phyloP scores from a whole-genome alignment of 2,113 vertebrate species.

The Actenoides hombroni region DNA sequence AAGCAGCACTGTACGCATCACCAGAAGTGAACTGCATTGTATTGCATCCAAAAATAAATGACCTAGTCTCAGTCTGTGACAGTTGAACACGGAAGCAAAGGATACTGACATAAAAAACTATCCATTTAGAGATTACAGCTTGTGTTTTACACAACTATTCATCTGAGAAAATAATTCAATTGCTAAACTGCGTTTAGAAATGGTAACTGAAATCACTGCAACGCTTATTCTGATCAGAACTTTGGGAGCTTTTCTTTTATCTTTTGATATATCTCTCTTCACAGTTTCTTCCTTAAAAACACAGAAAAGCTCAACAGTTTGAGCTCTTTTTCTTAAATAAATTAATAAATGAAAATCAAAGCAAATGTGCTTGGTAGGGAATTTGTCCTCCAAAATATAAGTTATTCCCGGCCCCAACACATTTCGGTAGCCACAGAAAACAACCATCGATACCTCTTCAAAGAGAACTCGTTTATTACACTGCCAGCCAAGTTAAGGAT shows the following conservation, averaged over 20 bases:
- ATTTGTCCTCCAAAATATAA: background rate
- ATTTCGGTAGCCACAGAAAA: background rate
- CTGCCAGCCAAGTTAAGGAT: background rate
- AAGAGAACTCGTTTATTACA: background rate
- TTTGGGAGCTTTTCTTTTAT: background rate
- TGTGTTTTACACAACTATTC: background rate
- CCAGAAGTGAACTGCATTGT: background rate
- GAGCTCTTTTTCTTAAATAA: background rate
- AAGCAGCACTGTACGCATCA: background rate
- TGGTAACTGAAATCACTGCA: background rate
- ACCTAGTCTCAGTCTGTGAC: constrained; percentile 3
- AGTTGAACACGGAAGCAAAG: background rate
- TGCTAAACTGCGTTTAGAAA: background rate
- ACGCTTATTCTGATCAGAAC: background rate
- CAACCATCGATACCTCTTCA: fast-evolving
- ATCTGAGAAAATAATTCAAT: background rate
- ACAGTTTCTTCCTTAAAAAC: background rate
- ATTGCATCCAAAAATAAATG: constrained; percentile 42
- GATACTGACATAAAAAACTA: background rate
- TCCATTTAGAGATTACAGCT: background rate
- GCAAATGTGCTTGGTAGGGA: fast-evolving
- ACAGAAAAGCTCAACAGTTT: background rate
- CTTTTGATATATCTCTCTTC: background rate
- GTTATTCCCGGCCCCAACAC: background rate
- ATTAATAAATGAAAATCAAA: background rate